Percentiles rank a stretch among this genome's conserved stretches.
Evolutionary conservation across 1,140 invertebrate species (phyloP).

Genomic region (Pollicipes pollicipes): DNA sequence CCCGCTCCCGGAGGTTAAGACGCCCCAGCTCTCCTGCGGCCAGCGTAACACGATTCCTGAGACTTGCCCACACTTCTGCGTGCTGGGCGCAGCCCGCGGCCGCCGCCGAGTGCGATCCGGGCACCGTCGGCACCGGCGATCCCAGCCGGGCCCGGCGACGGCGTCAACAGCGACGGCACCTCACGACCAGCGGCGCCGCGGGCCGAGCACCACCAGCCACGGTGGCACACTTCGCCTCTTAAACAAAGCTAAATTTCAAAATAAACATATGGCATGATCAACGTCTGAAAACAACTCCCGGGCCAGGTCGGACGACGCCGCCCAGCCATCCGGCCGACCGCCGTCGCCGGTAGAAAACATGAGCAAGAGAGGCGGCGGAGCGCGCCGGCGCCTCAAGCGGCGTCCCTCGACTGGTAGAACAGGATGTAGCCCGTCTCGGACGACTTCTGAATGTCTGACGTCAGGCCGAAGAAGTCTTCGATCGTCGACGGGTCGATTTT

Average conservation of each 20-base stretch:
- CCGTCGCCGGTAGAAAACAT: neutral
- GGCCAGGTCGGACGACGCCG: neutral
- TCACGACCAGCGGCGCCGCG: neutral
- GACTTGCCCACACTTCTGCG: too few species aligned
- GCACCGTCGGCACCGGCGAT: neutral
- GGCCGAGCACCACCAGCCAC: too few species aligned
- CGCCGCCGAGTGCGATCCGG: too few species aligned
- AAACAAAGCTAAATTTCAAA: too few species aligned
- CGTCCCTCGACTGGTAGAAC: conserved; percentile 94
- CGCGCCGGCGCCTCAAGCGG: conserved; percentile 14
- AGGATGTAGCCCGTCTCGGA: conserved; percentile 98
- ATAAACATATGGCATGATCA: conserved; percentile 2
- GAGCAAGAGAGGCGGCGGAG: neutral
- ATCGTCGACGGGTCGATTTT: conserved; percentile 98
- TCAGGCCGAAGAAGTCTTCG: conserved; percentile 98
- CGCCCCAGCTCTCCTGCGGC: too few species aligned
- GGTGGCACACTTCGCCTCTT: too few species aligned
- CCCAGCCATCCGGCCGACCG: too few species aligned
- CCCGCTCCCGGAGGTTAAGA: too few species aligned
- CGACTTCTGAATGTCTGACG: conserved; percentile 94
- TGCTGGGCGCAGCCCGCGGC: too few species aligned
- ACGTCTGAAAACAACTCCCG: neutral
- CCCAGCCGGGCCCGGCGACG: too few species aligned
- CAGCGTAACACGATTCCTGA: too few species aligned
- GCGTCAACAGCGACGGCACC: neutral